Evolutionary conservation across 2,113 vertebrate genomes (phyloP).

Genomic region (Myotis lucifugus): DNA sequence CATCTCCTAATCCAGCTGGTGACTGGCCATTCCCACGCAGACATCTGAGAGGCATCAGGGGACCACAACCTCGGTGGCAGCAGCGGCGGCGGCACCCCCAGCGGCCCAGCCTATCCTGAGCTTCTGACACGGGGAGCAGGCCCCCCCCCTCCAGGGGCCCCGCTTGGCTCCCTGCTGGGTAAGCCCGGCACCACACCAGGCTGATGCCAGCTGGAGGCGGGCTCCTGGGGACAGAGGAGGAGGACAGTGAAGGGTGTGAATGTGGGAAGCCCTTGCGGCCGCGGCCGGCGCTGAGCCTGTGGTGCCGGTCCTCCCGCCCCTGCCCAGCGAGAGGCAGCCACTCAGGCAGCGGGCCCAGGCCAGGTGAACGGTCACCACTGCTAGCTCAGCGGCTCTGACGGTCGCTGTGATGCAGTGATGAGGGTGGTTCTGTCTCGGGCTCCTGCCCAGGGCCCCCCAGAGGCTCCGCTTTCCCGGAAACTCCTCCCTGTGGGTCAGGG

Average conservation of each 20-base stretch:
- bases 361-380: fast-evolving
- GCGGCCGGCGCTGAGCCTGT: too few relatives aligned
- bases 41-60: neutral
- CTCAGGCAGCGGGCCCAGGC: too few relatives aligned
- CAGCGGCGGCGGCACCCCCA: neutral
- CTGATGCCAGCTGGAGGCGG: too few relatives aligned
- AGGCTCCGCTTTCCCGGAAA: neutral
- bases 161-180: neutral
- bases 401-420: too few relatives aligned
- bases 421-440: neutral
- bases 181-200: too few relatives aligned
- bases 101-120: neutral
- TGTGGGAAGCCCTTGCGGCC: too few relatives aligned
- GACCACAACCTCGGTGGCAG: neutral
- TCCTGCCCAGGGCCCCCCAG: neutral
- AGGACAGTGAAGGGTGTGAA: too few relatives aligned
- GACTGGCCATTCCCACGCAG: too few relatives aligned
- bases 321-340: too few relatives aligned
- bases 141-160: neutral
- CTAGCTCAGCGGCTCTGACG: too few relatives aligned
- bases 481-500: neutral
- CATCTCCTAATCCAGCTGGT: fast-evolving
- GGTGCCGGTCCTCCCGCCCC: too few relatives aligned
- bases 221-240: too few relatives aligned
- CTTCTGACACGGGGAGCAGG: neutral